Base-by-base conservation (phyloP, 1,140 invertebrate genomes). In the Lepidurus packardi region DNA sequence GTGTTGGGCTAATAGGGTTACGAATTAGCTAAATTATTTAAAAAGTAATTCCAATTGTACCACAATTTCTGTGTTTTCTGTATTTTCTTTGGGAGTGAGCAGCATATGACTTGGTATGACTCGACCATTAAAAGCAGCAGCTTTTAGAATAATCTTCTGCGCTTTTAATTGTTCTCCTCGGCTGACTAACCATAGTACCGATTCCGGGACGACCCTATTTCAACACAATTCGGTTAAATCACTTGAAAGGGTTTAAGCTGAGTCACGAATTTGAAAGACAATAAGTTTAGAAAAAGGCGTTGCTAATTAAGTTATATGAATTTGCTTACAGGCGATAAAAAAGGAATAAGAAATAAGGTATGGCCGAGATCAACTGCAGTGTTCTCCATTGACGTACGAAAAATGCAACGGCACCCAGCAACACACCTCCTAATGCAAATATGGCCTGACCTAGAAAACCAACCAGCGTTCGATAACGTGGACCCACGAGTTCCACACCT, bases 151-250 rank as follows among this genome's bases (percentile, higher is more conserved):
- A 25, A 84, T 74, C 6, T 80, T 77, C 75, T 83, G 81, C 0
- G 85, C 85, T 78, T 84, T 82, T 4, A 82, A 82, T 45, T 83
- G 83, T 44, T 82, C 81, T 11, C 83, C 81, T 73, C 83, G 82
- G 43, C 85, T 79, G 7, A 87, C 82, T 41, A 87, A 80, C 85
- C 86, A 87, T 10, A 85, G 81, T 2, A 86, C 81, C n/a, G 86
- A 87, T 79, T 87, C 85, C 4, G 86, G 86, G 16, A 87, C 45
- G 24, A 77, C 43, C 73, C 76, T 80, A 73, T 2, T 65, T n/a
- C 1, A 21, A 13, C 10, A 16, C 10, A 11, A 47, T 47, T 47
- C 16, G 3, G 16, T 47, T 11, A 10, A 16, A 7, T 16, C 10
- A 47, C 45, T 11, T 47, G 45, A 47, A 47, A 47, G 10, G 16